These are phyloP conservation scores for Rhamnusium bicolor DNA, from an alignment of 2,888 invertebrate species.

Conservation along the genomic window DNA sequence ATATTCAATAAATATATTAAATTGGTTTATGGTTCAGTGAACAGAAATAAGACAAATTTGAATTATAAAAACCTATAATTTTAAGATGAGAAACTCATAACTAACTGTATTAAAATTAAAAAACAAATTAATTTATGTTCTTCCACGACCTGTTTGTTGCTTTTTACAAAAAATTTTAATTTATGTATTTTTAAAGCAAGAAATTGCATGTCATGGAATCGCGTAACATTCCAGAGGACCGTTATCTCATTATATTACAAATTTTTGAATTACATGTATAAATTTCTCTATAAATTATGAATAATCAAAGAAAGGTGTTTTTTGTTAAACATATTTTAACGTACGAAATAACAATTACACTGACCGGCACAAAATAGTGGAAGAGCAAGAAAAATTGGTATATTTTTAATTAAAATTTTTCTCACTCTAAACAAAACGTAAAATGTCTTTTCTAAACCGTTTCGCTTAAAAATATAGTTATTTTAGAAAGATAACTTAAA, in stretches of 20 bases:
- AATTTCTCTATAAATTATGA: not conserved
- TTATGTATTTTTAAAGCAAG: not conserved
- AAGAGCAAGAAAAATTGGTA: too few relatives aligned
- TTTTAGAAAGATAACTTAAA: too few relatives aligned
- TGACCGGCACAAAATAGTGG: too few relatives aligned
- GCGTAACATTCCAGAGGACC: not conserved
- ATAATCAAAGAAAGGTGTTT: too few relatives aligned
- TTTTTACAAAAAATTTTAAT: not conserved
- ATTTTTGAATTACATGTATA: not conserved
- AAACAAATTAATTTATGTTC: slow-evolving; percentile 9
- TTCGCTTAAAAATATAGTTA: too few relatives aligned
- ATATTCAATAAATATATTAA: slow-evolving; percentile 29
- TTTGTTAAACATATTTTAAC: too few relatives aligned
- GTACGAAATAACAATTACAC: too few relatives aligned
- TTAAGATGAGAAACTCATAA: too few relatives aligned
- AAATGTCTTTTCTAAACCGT: too few relatives aligned
- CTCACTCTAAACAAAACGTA: too few relatives aligned
- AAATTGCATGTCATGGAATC: not conserved
- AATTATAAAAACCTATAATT: slow-evolving; percentile 28
- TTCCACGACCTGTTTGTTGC: not conserved
- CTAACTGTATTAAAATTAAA: slow-evolving; percentile 19
- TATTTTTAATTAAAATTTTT: too few relatives aligned
- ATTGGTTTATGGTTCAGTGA: slow-evolving; percentile 36
- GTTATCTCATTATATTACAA: not conserved
- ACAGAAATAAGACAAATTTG: slow-evolving; percentile 4